Evolutionary conservation across 2,113 vertebrate species (phyloP).

Genomic region (Mormoops blainvillei): DNA sequence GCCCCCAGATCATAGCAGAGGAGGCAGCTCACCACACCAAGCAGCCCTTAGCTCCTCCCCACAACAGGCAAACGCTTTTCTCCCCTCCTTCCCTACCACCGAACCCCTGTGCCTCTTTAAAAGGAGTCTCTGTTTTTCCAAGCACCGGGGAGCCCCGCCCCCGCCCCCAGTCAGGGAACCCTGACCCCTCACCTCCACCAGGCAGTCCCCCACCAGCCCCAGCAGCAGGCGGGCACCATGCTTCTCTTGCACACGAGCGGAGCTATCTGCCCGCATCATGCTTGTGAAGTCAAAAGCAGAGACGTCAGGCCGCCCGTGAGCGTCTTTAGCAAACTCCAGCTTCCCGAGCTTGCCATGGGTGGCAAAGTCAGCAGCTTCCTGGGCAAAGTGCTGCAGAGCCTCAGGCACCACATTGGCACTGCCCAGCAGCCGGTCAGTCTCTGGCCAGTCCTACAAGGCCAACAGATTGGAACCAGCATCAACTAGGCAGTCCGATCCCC

Average conservation of each 20-base stretch:
- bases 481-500: not conserved
- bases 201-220: slow-evolving; percentile 92
- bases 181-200: slow-evolving; percentile 90
- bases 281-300: slow-evolving; percentile 73
- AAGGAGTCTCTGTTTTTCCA: not conserved
- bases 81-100: not conserved
- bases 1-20: not conserved
- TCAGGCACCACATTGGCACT: slow-evolving; percentile 53
- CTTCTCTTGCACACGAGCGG: slow-evolving; percentile 65
- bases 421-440: slow-evolving; percentile 53
- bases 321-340: slow-evolving; percentile 66
- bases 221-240: slow-evolving; percentile 63
- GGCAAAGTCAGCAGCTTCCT: slow-evolving; percentile 67
- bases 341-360: slow-evolving; percentile 67
- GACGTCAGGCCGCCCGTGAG: slow-evolving; percentile 52
- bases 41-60: not conserved
- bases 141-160: not conserved
- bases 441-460: slow-evolving; percentile 46
- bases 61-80: not conserved
- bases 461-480: not conserved
- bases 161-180: not conserved
- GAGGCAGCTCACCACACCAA: not conserved
- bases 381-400: slow-evolving; percentile 67
- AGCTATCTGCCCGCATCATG: slow-evolving; percentile 72
- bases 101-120: not conserved